Evolutionary conservation across 1,140 invertebrate genomes (phyloP), one percentile per base, ranked within the genome.

Genomic region (Agrypnia vestita): DNA sequence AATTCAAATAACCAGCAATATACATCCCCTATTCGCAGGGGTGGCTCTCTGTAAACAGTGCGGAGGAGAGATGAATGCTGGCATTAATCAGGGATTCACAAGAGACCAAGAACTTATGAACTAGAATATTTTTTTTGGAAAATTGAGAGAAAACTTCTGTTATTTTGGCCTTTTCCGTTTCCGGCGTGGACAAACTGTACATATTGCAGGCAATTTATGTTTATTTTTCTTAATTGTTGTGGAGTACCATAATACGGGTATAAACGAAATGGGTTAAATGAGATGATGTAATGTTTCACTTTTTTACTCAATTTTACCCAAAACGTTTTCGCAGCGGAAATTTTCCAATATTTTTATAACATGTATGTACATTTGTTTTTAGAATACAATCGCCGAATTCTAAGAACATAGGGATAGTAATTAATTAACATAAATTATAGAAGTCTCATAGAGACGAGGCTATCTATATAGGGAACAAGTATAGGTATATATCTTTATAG

Each of bases 1-100:
- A 80, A 80, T 80, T 61, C 74, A 72, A 80, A 72, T 76, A 76
- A 80, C 61, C 79, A 44, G 25, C 15, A 62, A 64, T 64, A 64
- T 64, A 44, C 61, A 64, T 25, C 61, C 61, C 59, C 25, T 35
- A 17, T 51, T 35, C 61, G 25, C 61, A 25, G 9, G 61, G 35
- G 25, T 25, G 61, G 35, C 25, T 19, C 0, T 64, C 3, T 3
- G 10, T 13, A 64, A 35, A 64, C 35, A 35, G 19, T 21, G 59
- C 13, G 10, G 25, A 15, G 25, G 13, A 21, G 61, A 64, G 61
- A 64, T 64, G 61, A 64, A 64, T 64, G 61, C 61, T 13, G 35
- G 61, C 61, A 64, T 64, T 64, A 64, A 64, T 64, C 61, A 64
- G 35, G 19, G 35, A 64, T 25, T 64, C 61, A 64, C 61, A 64